Evolutionary conservation across 2,888 invertebrate genomes (phyloP).

Genomic region (Agrotis segetum): DNA sequence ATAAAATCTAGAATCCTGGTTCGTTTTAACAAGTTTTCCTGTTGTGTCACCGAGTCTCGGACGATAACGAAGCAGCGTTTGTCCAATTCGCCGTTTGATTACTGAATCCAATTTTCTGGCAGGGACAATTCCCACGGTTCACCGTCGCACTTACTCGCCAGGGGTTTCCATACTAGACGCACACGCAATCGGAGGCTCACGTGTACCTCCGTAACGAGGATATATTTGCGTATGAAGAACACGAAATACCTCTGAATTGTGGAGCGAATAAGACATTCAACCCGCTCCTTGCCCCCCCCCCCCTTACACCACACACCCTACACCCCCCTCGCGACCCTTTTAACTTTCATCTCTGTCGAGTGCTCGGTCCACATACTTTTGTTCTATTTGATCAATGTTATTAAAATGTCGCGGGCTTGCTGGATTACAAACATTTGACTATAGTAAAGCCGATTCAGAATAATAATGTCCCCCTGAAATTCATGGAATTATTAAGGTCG

Average conservation of each 20-base stretch:
- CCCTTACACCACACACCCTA: constrained; percentile 66
- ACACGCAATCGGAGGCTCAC: constrained; percentile 89
- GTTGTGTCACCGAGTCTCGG: constrained; percentile 66
- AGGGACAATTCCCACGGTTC: constrained; percentile 83
- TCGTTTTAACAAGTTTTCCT: constrained; percentile 59
- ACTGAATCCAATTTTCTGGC: constrained; percentile 84
- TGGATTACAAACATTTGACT: constrained; percentile 89
- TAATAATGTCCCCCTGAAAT: constrained; percentile 56
- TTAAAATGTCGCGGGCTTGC: constrained; percentile 90
- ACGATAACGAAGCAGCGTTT: constrained; percentile 78
- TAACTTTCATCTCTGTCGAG: constrained; percentile 91
- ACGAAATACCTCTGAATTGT: constrained; percentile 91
- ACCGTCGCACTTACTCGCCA: constrained; percentile 76
- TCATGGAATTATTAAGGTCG: constrained; percentile 30
- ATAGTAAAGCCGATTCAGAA: constrained; percentile 78
- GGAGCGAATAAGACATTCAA: constrained; percentile 91
- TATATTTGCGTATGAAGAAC: constrained; percentile 92
- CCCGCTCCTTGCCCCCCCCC: constrained; percentile 80
- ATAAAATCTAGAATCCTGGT: constrained; percentile 30
- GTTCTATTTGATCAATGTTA: constrained; percentile 91
- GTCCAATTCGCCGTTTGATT: constrained; percentile 82
- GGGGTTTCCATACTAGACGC: constrained; percentile 82
- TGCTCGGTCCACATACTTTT: constrained; percentile 91
- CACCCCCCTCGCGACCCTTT: constrained; percentile 88
- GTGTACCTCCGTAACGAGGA: constrained; percentile 90